A percentile compares a stretch with the other conserved stretches of the same genome.
Evolutionary conservation across 2,797 vertebrate species (phyloP).

Genomic region (Myripristis murdjan): DNA sequence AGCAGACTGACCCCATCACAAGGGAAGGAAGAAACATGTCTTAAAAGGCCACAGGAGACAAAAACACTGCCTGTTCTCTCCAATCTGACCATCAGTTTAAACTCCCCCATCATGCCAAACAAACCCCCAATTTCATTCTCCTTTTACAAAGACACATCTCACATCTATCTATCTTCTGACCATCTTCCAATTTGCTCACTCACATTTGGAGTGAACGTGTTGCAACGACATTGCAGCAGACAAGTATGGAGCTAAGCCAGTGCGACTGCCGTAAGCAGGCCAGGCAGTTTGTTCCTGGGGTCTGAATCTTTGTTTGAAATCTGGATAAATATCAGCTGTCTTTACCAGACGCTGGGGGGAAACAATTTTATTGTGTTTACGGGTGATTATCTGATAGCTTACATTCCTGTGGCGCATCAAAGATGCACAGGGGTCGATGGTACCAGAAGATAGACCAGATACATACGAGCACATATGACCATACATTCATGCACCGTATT

Average conservation of each 20-base stretch:
- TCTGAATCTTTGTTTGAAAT: constrained; percentile 68
- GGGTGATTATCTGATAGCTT: constrained; percentile 40
- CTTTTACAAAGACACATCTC: constrained; percentile 17
- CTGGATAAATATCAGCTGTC: constrained; percentile 59
- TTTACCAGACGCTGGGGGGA: constrained; percentile 23
- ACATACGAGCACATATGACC: background rate
- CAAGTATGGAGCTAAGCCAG: background rate
- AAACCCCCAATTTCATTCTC: constrained; percentile 20
- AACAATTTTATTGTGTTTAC: constrained; percentile 62
- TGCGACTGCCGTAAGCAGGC: constrained; percentile 14
- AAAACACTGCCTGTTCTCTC: constrained; percentile 33
- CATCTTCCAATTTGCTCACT: constrained; percentile 4
- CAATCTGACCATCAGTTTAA: constrained; percentile 27
- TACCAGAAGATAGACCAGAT: constrained; percentile 13
- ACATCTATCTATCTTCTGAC: constrained; percentile 7
- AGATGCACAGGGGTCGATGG: constrained; percentile 8
- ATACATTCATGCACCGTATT: no score
- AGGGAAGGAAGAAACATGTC: background rate
- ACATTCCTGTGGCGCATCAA: constrained; percentile 50
- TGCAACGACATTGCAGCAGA: constrained; percentile 8
- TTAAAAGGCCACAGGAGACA: constrained; percentile 13
- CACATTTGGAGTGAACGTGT: background rate
- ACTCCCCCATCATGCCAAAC: constrained; percentile 6
- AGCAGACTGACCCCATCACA: constrained; percentile 15
- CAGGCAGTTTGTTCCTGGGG: constrained; percentile 66